Conservation (phyloP, 2,113 vertebrate species). For the Chionis minor region DNA sequence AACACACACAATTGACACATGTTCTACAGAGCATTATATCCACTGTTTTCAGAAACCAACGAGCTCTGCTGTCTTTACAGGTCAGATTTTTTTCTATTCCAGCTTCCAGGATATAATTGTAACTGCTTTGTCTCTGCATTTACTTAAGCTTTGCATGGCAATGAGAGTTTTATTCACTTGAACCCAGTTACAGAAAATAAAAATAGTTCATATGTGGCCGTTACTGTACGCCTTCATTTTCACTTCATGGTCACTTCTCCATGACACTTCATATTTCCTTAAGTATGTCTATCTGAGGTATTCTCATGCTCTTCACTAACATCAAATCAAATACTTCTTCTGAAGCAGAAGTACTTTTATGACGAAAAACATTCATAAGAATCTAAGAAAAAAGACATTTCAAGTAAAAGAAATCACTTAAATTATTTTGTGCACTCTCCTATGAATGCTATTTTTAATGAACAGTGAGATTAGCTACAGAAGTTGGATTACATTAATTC, state of each 20-base stretch:
- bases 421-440: background rate
- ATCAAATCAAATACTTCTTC: background rate
- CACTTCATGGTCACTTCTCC: too few relatives aligned
- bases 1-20: fast-evolving
- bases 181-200: background rate
- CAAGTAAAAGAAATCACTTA: background rate
- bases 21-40: background rate
- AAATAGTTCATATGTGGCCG: background rate
- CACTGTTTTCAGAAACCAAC: background rate
- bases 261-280: background rate
- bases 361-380: background rate
- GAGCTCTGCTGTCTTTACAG: background rate
- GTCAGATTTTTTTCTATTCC: background rate
- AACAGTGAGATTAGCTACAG: background rate
- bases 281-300: background rate
- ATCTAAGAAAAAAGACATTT: background rate
- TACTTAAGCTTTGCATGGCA: background rate
- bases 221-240: background rate
- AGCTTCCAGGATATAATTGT: background rate
- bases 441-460: background rate
- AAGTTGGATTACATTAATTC: background rate
- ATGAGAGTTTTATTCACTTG: background rate
- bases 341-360: background rate
- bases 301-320: background rate
- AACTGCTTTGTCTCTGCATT: background rate